Evolutionary conservation across 1,140 invertebrate genomes (phyloP).

Genomic region (Leptopilina boulardi): DNA sequence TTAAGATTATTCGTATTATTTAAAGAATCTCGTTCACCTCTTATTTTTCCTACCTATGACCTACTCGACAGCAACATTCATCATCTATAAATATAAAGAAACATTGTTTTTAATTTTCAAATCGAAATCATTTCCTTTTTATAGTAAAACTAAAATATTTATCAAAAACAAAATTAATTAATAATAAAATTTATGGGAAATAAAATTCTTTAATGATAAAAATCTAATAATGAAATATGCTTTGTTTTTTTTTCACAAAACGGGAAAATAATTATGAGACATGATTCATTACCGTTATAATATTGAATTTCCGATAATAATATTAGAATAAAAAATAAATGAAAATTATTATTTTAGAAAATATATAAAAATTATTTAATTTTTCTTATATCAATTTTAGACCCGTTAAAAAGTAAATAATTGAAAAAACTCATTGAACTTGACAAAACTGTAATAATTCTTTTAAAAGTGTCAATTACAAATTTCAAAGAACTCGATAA

Average conservation of each 20-base stretch:
- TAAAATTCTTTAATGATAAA: too few relatives aligned
- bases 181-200: too few relatives aligned
- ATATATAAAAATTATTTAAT: too few relatives aligned
- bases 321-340: not conserved
- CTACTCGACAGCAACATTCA: conserved; percentile 2
- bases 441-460: not conserved
- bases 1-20: not conserved
- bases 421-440: not conserved
- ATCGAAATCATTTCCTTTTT: too few relatives aligned
- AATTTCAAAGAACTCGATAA: conserved; percentile 17
- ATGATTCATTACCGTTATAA: conserved; percentile 3
- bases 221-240: too few relatives aligned
- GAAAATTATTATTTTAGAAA: too few relatives aligned
- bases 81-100: not conserved
- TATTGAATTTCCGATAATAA: not conserved
- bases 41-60: not conserved
- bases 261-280: not conserved
- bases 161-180: too few relatives aligned
- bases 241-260: not conserved
- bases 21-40: not conserved
- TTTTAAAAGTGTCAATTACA: not conserved
- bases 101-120: not conserved
- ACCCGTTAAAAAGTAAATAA: too few relatives aligned
- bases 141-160: too few relatives aligned
- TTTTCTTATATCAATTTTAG: too few relatives aligned